A percentile compares a stretch with the other conserved stretches of the same genome.
phyloP scores from a whole-genome alignment of 2,888 invertebrate genomes.

The Orchesellides sinensis region DNA sequence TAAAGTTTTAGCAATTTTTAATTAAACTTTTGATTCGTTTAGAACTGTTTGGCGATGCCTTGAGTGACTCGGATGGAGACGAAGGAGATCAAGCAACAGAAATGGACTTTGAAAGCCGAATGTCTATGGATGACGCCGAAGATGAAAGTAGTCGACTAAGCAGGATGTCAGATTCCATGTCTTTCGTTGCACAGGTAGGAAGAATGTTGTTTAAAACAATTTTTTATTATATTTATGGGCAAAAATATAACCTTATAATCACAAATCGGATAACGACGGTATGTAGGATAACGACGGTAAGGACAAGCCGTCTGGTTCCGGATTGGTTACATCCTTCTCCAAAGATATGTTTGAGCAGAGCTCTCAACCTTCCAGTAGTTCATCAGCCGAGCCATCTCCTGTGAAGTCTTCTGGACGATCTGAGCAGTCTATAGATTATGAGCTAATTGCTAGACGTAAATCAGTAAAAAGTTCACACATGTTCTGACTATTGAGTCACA shows the following conservation, averaged over 20 bases:
- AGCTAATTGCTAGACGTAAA: slow-evolving; percentile 47
- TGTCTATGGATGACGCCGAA: slow-evolving; percentile 69
- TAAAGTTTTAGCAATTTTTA: neutral
- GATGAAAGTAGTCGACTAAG: slow-evolving; percentile 64
- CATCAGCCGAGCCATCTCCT: slow-evolving; percentile 39
- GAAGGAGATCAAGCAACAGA: slow-evolving; percentile 82
- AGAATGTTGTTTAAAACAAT: no score
- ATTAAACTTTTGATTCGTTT: neutral
- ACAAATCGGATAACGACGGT: neutral
- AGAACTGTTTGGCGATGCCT: slow-evolving; percentile 90
- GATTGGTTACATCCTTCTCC: slow-evolving; percentile 64
- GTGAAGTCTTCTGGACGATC: slow-evolving; percentile 1
- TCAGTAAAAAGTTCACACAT: neutral
- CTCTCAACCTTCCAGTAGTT: slow-evolving; percentile 24
- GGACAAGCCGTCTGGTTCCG: slow-evolving; percentile 52
- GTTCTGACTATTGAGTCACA: neutral
- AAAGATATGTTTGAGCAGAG: slow-evolving; percentile 70
- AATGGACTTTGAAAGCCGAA: slow-evolving; percentile 70
- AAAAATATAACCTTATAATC: no score
- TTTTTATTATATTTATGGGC: slow-evolving; percentile 2
- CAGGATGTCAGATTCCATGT: slow-evolving; percentile 71
- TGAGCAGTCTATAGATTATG: slow-evolving; percentile 29
- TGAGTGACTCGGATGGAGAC: slow-evolving; percentile 89
- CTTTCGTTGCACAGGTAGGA: slow-evolving; percentile 59
- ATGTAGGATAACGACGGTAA: slow-evolving; percentile 25